phyloP scores from a whole-genome alignment of 2,113 vertebrate genomes.

The Dascyllus trimaculatus region DNA sequence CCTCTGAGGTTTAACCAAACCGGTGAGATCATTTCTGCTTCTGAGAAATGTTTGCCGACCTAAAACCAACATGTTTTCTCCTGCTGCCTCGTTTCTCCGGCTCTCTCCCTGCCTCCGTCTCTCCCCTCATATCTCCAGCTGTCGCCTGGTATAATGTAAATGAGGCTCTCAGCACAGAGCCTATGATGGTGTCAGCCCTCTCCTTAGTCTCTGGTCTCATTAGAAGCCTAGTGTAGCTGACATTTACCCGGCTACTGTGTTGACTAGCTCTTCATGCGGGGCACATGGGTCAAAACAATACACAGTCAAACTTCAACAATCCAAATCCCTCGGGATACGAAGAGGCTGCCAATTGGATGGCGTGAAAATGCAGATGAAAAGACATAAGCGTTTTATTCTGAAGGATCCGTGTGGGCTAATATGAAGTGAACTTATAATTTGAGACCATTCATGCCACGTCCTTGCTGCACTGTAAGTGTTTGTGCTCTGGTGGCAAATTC shows the following conservation, averaged over 20 bases:
- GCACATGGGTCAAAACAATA: slow-evolving; percentile 70
- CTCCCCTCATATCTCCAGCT: slow-evolving; percentile 64
- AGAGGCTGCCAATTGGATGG: not conserved
- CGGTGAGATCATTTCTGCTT: slow-evolving; percentile 11
- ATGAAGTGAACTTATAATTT: not conserved
- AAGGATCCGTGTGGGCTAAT: not conserved
- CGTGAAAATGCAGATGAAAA: no score
- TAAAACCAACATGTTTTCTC: slow-evolving; percentile 31
- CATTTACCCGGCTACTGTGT: slow-evolving; percentile 72
- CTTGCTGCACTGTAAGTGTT: slow-evolving; percentile 1
- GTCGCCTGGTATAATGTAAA: slow-evolving; percentile 77
- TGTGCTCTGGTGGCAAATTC: not conserved
- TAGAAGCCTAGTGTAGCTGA: slow-evolving; percentile 71
- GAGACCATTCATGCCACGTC: not conserved
- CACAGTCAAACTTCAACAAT: slow-evolving; percentile 38
- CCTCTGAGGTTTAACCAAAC: not conserved
- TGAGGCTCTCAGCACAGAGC: slow-evolving; percentile 67
- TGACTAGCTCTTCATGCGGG: slow-evolving; percentile 63
- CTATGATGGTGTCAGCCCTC: slow-evolving; percentile 70
- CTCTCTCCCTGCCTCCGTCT: slow-evolving; percentile 5
- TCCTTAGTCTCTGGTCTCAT: slow-evolving; percentile 74
- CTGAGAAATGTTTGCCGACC: slow-evolving; percentile 25
- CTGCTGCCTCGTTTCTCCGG: slow-evolving; percentile 17
- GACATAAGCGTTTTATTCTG: no score
- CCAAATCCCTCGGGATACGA: slow-evolving; percentile 10